A percentile compares a stretch with the other conserved stretches of the same genome.
Evolutionary conservation across 2,888 invertebrate genomes (phyloP).

Genomic region (Drosophila acutilabella): DNA sequence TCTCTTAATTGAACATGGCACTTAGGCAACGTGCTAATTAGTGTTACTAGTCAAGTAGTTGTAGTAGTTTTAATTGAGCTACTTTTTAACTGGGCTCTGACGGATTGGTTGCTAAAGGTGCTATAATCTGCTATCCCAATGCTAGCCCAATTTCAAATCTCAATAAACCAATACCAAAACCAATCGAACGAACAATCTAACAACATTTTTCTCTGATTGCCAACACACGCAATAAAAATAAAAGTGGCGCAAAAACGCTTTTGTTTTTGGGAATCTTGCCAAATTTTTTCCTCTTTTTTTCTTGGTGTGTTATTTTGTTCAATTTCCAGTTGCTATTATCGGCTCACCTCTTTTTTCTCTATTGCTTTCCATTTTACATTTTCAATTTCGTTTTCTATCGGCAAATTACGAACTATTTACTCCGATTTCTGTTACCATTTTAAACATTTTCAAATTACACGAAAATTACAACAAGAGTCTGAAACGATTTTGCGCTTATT

Average conservation of each 20-base stretch:
- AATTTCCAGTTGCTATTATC: conserved; percentile 43
- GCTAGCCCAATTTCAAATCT: conserved; percentile 3
- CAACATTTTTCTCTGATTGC: conserved; percentile 38
- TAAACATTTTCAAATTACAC: conserved; percentile 50
- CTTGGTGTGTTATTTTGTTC: conserved; percentile 15
- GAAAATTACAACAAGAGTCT: conserved; percentile 41
- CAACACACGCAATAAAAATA: conserved; percentile 39
- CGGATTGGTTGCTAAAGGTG: conserved; percentile 27
- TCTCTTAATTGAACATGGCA: conserved; percentile 53
- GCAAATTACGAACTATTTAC: conserved; percentile 17
- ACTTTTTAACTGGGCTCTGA: conserved; percentile 14
- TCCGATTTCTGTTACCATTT: conserved; percentile 17
- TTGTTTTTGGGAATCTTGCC: conserved; percentile 17
- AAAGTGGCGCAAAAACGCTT: conserved; percentile 47
- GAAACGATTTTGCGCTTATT: conserved; percentile 35
- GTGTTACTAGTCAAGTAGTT: conserved; percentile 21
- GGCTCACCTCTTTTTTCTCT: conserved; percentile 8
- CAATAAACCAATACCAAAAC: not conserved
- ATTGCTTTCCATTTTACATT: conserved; percentile 28
- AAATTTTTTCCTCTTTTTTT: conserved; percentile 20
- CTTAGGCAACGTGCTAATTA: conserved; percentile 37
- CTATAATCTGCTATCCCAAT: conserved; percentile 30
- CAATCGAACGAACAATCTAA: conserved; percentile 5
- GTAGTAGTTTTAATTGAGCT: conserved; percentile 27
- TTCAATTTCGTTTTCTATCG: conserved; percentile 27